Conservation (phyloP, 2,797 vertebrate species). For the Lacerta agilis region DNA sequence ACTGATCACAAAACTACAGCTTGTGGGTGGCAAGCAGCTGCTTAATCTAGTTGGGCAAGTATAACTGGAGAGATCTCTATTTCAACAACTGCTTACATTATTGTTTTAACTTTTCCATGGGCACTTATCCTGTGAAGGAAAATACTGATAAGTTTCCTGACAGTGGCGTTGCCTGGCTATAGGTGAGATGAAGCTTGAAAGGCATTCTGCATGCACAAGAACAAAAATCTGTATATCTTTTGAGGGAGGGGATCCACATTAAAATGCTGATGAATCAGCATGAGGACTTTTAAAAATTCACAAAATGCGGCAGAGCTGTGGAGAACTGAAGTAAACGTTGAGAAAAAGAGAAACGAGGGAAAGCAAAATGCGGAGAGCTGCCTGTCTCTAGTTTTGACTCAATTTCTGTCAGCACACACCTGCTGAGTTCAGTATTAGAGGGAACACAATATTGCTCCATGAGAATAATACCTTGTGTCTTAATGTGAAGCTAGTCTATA, state of each 20-base stretch:
- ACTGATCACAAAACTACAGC: background rate
- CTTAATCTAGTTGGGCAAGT: background rate
- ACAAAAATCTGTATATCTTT: too few relatives aligned
- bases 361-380: too few relatives aligned
- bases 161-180: background rate
- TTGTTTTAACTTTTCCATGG: background rate
- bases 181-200: background rate
- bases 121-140: background rate
- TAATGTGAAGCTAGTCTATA: background rate
- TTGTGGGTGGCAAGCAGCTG: background rate
- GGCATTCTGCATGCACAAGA: background rate
- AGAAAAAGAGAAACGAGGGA: too few relatives aligned
- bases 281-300: too few relatives aligned
- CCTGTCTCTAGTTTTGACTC: too few relatives aligned
- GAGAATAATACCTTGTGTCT: background rate
- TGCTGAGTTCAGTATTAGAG: background rate
- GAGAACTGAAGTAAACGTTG: too few relatives aligned
- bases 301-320: too few relatives aligned
- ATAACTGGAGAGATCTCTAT: background rate
- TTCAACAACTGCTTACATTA: background rate
- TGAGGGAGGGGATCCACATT: too few relatives aligned
- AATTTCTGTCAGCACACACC: too few relatives aligned
- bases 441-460: background rate
- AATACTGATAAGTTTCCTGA: background rate
- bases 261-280: too few relatives aligned